Conservation (phyloP, 2,797 vertebrate genomes). For the Siniperca scherzeri region DNA sequence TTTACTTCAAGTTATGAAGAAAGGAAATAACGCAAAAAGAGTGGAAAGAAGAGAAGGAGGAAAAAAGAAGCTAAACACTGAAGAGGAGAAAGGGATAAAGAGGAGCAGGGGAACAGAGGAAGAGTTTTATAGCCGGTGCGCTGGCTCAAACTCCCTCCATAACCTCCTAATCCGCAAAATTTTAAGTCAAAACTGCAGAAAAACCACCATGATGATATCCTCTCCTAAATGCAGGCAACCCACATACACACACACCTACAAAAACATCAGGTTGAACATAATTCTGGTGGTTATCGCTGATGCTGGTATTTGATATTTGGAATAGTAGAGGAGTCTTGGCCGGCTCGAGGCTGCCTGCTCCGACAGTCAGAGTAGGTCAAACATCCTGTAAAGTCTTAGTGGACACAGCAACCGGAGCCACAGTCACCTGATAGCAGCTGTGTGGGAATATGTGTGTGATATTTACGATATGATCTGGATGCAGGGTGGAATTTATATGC, state of each 20-base stretch:
- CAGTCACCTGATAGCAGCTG: conserved; percentile 61
- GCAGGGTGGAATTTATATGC: conserved; percentile 62
- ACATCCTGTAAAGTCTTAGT: conserved; percentile 80
- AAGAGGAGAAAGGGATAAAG: background rate
- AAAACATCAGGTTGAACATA: conserved; percentile 15
- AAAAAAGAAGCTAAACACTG: background rate
- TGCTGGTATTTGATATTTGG: conserved; percentile 77
- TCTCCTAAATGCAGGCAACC: conserved; percentile 9
- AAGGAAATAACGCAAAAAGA: background rate
- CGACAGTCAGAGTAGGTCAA: conserved; percentile 69
- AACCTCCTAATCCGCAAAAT: conserved; percentile 39
- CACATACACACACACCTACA: conserved; percentile 14
- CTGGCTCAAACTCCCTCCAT: conserved; percentile 28
- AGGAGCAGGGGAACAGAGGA: background rate
- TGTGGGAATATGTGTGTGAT: conserved; percentile 67
- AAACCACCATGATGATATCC: conserved; percentile 31
- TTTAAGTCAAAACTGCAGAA: conserved; percentile 32
- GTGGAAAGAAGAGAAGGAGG: background rate
- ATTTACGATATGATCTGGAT: conserved; percentile 70
- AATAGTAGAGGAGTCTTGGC: conserved; percentile 68
- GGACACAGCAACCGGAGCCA: conserved; percentile 72
- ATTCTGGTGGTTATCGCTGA: conserved; percentile 59
- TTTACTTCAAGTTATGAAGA: background rate
- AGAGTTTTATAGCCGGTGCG: conserved; percentile 13
- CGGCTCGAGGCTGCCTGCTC: conserved; percentile 43